Percentiles rank a stretch among this genome's conserved stretches.
phyloP scores from a whole-genome alignment of 2,113 vertebrate species.

The Hucho hucho region DNA sequence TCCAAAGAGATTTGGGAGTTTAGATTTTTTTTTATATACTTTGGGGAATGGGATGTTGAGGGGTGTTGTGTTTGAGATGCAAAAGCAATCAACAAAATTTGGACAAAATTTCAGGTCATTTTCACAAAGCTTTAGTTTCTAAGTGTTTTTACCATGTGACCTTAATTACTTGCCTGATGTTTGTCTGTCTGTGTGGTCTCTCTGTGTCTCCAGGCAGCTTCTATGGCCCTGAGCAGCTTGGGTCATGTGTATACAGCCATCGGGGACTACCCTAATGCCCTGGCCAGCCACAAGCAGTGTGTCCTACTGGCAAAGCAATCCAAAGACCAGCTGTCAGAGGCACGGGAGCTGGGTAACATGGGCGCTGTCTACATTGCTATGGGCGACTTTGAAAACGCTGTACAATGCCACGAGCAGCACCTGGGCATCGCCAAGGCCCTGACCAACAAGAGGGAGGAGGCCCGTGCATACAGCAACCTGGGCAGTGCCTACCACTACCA shows the following conservation, averaged over 20 bases:
- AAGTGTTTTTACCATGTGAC: not conserved
- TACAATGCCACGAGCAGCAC: conserved; percentile 94
- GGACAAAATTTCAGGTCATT: conserved; percentile 28
- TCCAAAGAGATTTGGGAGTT: conserved; percentile 35
- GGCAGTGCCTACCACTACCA: conserved; percentile 97
- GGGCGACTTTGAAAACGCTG: conserved; percentile 96
- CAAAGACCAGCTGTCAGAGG: conserved; percentile 95
- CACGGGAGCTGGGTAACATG: conserved; percentile 97
- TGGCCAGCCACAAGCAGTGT: conserved; percentile 98
- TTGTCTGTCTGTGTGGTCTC: conserved; percentile 18
- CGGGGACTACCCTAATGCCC: conserved; percentile 94
- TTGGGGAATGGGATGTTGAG: conserved; percentile 14
- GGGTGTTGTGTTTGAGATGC: conserved; percentile 8
- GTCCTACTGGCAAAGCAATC: conserved; percentile 96
- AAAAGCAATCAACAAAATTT: conserved; percentile 26
- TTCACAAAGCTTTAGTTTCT: conserved; percentile 22
- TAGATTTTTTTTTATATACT: not conserved
- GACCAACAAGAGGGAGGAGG: conserved; percentile 91
- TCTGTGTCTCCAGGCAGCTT: conserved; percentile 82
- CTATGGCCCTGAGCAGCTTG: conserved; percentile 94
- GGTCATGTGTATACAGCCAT: conserved; percentile 98
- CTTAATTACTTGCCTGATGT: not conserved
- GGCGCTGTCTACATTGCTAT: conserved; percentile 98
- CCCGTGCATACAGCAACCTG: conserved; percentile 96
- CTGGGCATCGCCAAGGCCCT: conserved; percentile 91